A percentile compares a stretch with the other conserved stretches of the same genome.
These are phyloP conservation scores for Drosophila paranaensis DNA, from an alignment of 2,888 invertebrate genomes.

Conservation along the genomic window DNA sequence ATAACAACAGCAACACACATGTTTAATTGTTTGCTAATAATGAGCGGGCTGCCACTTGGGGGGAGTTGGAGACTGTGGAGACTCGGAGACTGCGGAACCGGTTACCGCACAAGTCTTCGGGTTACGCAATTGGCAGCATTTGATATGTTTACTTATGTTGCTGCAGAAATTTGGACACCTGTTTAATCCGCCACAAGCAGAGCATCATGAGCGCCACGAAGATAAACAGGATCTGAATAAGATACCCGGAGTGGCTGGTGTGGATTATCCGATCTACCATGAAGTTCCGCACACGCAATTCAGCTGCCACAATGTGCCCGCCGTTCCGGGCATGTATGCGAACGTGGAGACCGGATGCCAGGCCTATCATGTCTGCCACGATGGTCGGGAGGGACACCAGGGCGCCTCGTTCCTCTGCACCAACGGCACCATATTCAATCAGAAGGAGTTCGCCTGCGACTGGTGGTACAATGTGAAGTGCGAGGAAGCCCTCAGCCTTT, in stretches of 20 bases:
- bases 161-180: constrained; percentile 81
- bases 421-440: constrained; percentile 94
- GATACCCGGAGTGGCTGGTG: constrained; percentile 91
- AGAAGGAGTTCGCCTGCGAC: constrained; percentile 93
- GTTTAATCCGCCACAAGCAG: constrained; percentile 78
- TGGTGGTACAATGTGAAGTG: constrained; percentile 97
- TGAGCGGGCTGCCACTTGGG: constrained; percentile 34
- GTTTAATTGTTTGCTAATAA: constrained; percentile 67
- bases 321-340: constrained; percentile 95
- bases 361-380: constrained; percentile 95
- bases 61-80: background rate
- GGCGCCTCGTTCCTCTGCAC: constrained; percentile 94
- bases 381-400: constrained; percentile 93
- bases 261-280: constrained; percentile 93
- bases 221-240: constrained; percentile 90
- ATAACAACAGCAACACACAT: constrained; percentile 35
- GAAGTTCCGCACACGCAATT: constrained; percentile 92
- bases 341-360: constrained; percentile 95
- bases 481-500: constrained; percentile 89
- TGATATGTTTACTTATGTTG: constrained; percentile 43
- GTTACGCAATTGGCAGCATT: constrained; percentile 62
- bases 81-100: constrained; percentile 56
- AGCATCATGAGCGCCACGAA: constrained; percentile 65
- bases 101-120: constrained; percentile 49
- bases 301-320: constrained; percentile 91